Percentiles rank a stretch among this genome's conserved stretches.
Evolutionary conservation across 2,888 invertebrate genomes (phyloP).

Genomic region (Pycnomerus fuliginosus): DNA sequence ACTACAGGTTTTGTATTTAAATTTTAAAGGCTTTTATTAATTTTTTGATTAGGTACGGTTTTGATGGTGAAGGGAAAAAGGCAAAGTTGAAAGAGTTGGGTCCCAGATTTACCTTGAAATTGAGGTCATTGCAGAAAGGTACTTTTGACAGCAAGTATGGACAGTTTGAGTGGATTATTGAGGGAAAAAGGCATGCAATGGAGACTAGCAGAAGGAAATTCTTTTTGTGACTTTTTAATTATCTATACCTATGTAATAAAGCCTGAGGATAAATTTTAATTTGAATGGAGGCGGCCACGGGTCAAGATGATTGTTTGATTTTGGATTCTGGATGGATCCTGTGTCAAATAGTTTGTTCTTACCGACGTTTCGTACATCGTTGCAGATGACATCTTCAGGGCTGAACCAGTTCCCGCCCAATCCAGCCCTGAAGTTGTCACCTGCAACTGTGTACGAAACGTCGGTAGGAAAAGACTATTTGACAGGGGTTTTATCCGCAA

Average conservation of each 20-base stretch:
- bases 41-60: conserved; percentile 71
- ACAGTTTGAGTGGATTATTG: conserved; percentile 94
- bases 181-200: conserved; percentile 88
- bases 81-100: conserved; percentile 89
- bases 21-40: conserved; percentile 2
- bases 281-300: too few species aligned
- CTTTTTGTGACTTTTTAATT: conserved; percentile 66
- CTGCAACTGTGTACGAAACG: too few species aligned
- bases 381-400: too few species aligned
- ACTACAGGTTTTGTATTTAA: conserved; percentile 68
- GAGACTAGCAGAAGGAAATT: conserved; percentile 91
- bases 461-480: too few species aligned
- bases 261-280: too few species aligned
- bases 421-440: too few species aligned
- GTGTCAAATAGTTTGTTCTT: too few species aligned
- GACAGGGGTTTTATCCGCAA: too few species aligned
- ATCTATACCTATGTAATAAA: background rate
- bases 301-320: too few species aligned
- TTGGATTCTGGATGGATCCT: too few species aligned
- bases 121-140: conserved; percentile 92
- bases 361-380: too few species aligned
- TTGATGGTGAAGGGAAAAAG: conserved; percentile 74
- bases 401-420: too few species aligned
- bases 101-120: conserved; percentile 91
- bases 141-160: conserved; percentile 97